Conservation (phyloP, 64 coral and sea anemone species). For the Catalaphyllia jardinei region DNA sequence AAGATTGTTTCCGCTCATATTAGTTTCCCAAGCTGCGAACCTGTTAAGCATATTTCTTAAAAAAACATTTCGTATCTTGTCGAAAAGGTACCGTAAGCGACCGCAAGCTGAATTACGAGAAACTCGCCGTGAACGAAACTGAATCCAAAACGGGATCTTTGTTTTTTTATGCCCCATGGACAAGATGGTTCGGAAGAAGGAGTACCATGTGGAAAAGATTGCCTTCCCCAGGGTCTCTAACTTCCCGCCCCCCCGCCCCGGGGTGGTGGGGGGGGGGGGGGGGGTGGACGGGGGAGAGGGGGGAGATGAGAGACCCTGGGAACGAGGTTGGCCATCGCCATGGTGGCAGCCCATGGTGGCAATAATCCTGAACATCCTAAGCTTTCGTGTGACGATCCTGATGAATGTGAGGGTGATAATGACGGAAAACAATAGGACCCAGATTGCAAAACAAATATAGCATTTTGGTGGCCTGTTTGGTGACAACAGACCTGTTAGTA, state of each 20-base stretch:
- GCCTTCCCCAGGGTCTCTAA: no score
- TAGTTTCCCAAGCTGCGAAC: no score
- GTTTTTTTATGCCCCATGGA: background rate
- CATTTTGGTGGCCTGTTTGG: constrained; percentile 6
- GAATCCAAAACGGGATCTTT: background rate
- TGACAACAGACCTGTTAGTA: background rate
- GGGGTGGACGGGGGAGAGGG: no score
- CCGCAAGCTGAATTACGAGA: background rate
- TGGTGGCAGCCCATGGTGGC: background rate
- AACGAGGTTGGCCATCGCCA: no score
- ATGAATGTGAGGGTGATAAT: constrained; percentile 8
- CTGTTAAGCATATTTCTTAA: no score
- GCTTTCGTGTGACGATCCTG: background rate
- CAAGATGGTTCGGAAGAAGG: background rate
- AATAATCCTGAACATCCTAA: background rate
- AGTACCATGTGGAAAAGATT: background rate
- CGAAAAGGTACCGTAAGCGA: no score
- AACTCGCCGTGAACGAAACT: background rate
- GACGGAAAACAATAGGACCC: background rate
- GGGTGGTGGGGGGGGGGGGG: no score
- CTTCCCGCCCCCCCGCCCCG: no score
- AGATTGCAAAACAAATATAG: constrained; percentile 1
- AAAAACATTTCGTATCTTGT: no score
- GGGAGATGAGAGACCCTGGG: no score
- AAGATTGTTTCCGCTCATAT: no score